These are phyloP conservation scores for Bufo bufo DNA, from an alignment of 2,113 vertebrate genomes.

Conservation along the genomic window DNA sequence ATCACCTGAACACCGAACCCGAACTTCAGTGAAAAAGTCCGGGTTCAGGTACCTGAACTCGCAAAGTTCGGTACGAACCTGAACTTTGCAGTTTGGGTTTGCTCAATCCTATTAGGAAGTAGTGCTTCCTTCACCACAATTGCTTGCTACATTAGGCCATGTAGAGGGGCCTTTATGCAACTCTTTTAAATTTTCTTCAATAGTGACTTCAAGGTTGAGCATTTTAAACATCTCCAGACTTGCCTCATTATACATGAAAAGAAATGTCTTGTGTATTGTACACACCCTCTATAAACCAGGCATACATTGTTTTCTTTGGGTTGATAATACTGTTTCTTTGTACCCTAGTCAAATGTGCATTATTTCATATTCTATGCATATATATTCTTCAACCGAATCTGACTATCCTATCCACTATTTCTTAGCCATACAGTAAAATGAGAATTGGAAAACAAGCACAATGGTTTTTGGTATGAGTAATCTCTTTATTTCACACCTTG, in stretches of 20 bases:
- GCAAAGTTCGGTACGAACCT: no score
- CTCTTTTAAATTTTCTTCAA: neutral
- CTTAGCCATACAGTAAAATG: neutral
- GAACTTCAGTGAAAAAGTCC: no score
- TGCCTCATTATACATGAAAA: neutral
- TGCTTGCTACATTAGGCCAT: no score
- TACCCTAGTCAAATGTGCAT: neutral
- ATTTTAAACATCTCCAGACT: neutral
- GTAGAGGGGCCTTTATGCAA: no score
- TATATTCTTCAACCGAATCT: neutral
- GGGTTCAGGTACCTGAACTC: no score
- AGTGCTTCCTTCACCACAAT: no score
- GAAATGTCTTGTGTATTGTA: neutral
- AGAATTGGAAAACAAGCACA: neutral
- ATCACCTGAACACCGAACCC: no score
- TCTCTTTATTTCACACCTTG: constrained; percentile 46
- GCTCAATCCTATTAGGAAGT: no score
- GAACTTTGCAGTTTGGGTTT: no score
- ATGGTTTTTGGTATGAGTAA: neutral
- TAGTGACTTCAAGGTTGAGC: neutral
- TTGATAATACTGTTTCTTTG: constrained; percentile 24
- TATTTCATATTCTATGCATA: neutral
- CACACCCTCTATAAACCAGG: neutral
- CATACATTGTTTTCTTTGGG: constrained; percentile 32
- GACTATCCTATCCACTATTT: neutral